Base-by-base conservation (phyloP, 92 coral and sea anemone genomes). In the Anthopleura xanthogrammica region DNA sequence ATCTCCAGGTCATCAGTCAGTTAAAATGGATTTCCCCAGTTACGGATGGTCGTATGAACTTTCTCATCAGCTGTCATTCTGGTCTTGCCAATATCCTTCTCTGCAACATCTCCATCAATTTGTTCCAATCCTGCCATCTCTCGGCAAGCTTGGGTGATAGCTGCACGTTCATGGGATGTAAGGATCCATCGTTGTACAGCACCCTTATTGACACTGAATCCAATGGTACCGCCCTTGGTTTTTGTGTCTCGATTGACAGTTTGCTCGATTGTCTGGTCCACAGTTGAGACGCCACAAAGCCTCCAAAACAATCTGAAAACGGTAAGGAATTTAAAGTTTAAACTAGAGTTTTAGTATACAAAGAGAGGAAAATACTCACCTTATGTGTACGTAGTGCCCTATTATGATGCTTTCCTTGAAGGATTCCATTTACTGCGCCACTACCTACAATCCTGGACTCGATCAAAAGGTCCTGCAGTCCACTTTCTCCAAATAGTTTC, bases 151-250 rank as follows among this genome's bases (percentile, higher is more conserved):
- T 90, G 93, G 64, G 86, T 87, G 72, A 83, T 83, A 46, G 88
- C 90, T 83, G 90, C 92, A 5, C 80, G 85, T 52, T 89, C 92
- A 66, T 89, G 92, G 41, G 86, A 86, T 72, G 93, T 86, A 22
- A 90, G 85, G 71, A 90, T 58, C 93, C 90, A 90, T 87, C 90
- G 71, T 58, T 86, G 93, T 81, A 86, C 88, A 10, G 87, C 85
- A 52, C 87, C 90, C 66, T 84, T 83, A 36, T 85, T 80, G 70
- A 84, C 80, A 55, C 89, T 85, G 66, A 83, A 83, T 62, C 83
- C 75, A 19, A 80, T 60, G n/a, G 86, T 90, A 19, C 88, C 88
- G 12, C 87, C 88, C 60, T 84, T 87, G 60, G 90, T 74, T 84
- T 90, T 87, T 20, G 90, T 86, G 79, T 87, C 88, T 24, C 93